phyloP scores from a whole-genome alignment of 2,888 invertebrate species.

The Rhamphomyia laevipes region DNA sequence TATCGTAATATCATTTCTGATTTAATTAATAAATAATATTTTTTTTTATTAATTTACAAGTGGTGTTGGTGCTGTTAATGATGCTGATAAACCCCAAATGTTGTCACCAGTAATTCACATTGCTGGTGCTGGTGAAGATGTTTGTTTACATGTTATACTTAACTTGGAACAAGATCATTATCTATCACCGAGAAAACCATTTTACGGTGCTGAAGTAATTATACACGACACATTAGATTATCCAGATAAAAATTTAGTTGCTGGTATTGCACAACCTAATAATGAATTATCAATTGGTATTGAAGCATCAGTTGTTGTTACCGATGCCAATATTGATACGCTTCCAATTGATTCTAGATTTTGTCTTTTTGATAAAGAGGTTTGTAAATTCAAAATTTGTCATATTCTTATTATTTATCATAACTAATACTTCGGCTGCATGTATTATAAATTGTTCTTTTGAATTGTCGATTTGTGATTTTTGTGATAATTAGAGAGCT shows the following conservation, averaged over 20 bases:
- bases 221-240: constrained; percentile 32
- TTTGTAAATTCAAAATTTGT: not conserved
- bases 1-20: no score
- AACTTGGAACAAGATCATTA: constrained; percentile 27
- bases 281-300: constrained; percentile 26
- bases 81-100: constrained; percentile 8
- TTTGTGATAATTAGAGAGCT: constrained; percentile 17
- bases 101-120: constrained; percentile 14
- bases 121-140: constrained; percentile 24
- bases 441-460: no score
- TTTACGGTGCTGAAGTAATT: constrained; percentile 28
- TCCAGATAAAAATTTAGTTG: constrained; percentile 28
- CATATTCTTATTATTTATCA: no score
- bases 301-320: constrained; percentile 27
- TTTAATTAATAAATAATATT: no score
- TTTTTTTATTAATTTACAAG: not conserved
- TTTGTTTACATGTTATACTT: constrained; percentile 26
- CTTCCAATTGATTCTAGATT: constrained; percentile 19
- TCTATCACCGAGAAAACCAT: constrained; percentile 24
- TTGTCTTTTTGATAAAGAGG: constrained; percentile 32
- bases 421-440: no score
- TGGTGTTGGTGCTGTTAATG: not conserved
- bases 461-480: no score
- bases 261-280: constrained; percentile 24
- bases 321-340: constrained; percentile 7